Conservation (phyloP, 2,888 invertebrate species). For the Erannis defoliaria region DNA sequence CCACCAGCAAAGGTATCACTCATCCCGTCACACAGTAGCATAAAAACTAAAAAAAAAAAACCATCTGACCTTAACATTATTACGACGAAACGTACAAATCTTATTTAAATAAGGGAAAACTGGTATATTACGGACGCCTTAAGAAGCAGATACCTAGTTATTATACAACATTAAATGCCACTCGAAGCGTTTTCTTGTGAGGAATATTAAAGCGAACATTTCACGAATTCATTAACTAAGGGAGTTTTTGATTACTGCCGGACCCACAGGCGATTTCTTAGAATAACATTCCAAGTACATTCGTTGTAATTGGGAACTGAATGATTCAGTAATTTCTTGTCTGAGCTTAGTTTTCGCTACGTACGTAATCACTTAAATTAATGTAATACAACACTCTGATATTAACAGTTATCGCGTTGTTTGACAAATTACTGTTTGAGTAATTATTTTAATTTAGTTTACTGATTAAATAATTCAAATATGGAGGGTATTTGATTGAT, state of each 20-base stretch:
- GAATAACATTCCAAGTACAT: constrained; percentile 16
- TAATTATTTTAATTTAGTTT: background rate
- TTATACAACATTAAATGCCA: background rate
- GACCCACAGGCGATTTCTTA: constrained; percentile 15
- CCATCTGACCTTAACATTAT: no score
- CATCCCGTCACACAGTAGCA: no score
- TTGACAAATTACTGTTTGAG: background rate
- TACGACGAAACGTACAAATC: no score
- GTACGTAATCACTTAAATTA: constrained; percentile 1
- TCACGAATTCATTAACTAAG: constrained; percentile 14
- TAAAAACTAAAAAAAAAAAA: no score
- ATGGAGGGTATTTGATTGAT: no score
- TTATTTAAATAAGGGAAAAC: no score
- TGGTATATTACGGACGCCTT: background rate
- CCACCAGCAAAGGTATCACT: no score
- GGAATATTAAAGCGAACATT: constrained; percentile 8
- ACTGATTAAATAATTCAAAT: no score
- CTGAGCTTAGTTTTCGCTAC: background rate
- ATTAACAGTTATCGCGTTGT: background rate
- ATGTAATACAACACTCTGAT: constrained; percentile 1
- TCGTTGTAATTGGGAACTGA: constrained; percentile 13
- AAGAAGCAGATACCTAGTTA: background rate
- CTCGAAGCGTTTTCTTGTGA: background rate
- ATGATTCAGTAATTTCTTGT: constrained; percentile 15
- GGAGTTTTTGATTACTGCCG: constrained; percentile 19